A percentile compares a stretch with the other conserved stretches of the same genome.
phyloP scores from a whole-genome alignment of 1,140 invertebrate genomes.

The Cydia strobilella region DNA sequence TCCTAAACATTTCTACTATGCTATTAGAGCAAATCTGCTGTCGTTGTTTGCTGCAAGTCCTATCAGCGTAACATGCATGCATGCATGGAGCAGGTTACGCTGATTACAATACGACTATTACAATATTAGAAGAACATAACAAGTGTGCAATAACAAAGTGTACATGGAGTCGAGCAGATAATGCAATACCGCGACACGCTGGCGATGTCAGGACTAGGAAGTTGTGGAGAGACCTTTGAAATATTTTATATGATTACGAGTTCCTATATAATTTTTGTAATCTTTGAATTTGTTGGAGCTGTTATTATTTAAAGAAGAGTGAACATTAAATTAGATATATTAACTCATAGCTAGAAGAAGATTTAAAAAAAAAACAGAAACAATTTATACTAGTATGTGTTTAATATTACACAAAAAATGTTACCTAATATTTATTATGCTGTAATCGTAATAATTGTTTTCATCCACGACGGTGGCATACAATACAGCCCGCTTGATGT shows the following conservation, averaged over 20 bases:
- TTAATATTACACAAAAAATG: too few relatives aligned
- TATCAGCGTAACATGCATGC: constrained; percentile 2
- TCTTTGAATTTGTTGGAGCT: too few relatives aligned
- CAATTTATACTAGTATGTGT: too few relatives aligned
- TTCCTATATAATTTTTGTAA: neutral
- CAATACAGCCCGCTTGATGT: too few relatives aligned
- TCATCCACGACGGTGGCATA: too few relatives aligned
- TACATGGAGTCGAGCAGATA: constrained; percentile 14
- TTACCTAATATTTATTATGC: too few relatives aligned
- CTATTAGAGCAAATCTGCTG: neutral
- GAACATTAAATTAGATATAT: too few relatives aligned
- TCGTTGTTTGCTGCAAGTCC: constrained; percentile 5
- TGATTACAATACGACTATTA: neutral
- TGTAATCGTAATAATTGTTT: too few relatives aligned
- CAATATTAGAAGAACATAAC: constrained; percentile 22
- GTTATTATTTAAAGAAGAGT: too few relatives aligned
- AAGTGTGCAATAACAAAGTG: constrained; percentile 30
- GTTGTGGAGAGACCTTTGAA: neutral
- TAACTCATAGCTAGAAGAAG: too few relatives aligned
- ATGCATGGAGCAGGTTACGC: too few relatives aligned
- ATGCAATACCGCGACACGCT: constrained; percentile 12
- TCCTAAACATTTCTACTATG: neutral
- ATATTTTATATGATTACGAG: neutral
- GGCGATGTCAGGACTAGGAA: neutral
- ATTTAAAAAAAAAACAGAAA: too few relatives aligned